A percentile compares a stretch with the other conserved stretches of the same genome.
phyloP scores from a whole-genome alignment of 2,113 vertebrate genomes.

The Ammodytes marinus region DNA sequence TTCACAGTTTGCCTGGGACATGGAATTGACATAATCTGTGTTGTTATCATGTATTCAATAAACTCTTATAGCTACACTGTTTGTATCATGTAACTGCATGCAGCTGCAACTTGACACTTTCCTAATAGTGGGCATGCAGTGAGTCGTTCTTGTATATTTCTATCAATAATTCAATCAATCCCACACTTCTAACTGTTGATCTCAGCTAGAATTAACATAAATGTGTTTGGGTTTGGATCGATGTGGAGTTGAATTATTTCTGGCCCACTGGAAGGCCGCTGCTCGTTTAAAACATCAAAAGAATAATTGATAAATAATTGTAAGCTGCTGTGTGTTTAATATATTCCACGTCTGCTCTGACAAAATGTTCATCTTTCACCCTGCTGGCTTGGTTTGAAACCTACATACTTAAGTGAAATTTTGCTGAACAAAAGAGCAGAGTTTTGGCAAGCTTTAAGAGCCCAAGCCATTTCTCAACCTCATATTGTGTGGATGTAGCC shows the following conservation, averaged over 20 bases:
- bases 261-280: neutral
- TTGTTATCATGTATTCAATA: neutral
- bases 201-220: neutral
- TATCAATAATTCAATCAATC: neutral
- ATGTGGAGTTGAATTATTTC: neutral
- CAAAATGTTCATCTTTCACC: neutral
- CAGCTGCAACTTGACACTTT: neutral
- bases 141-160: neutral
- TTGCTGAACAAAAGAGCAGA: slow-evolving; percentile 15
- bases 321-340: neutral
- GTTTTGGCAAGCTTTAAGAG: neutral
- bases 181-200: neutral
- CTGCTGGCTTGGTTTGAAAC: slow-evolving; percentile 12
- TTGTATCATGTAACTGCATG: neutral
- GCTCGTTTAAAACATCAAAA: neutral
- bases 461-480: neutral
- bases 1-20: neutral
- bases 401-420: neutral
- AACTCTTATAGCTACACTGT: neutral
- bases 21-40: neutral
- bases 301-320: neutral
- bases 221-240: neutral
- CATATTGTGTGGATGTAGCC: neutral
- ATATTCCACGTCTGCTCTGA: neutral
- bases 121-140: neutral